Evolutionary conservation across 2,888 invertebrate species (phyloP).

Genomic region (Brachycybe producta): DNA sequence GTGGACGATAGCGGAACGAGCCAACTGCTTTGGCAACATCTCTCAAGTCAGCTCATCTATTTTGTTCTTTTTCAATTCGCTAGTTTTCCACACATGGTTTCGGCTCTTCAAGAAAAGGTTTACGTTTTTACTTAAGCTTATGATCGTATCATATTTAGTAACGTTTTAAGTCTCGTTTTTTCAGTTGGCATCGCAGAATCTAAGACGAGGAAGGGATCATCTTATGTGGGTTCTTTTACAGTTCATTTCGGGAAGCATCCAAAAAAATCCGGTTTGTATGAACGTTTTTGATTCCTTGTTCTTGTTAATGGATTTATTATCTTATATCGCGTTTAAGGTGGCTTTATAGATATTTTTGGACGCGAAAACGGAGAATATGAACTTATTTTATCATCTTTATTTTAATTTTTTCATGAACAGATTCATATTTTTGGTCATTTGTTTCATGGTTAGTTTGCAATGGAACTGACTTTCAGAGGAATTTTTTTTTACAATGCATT

Average conservation of each 20-base stretch:
- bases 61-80: slow-evolving; percentile 89
- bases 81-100: slow-evolving; percentile 81
- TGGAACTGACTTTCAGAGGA: too few relatives aligned
- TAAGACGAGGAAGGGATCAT: slow-evolving; percentile 84
- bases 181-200: slow-evolving; percentile 57
- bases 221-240: slow-evolving; percentile 98
- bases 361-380: too few relatives aligned
- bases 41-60: slow-evolving; percentile 87
- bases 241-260: slow-evolving; percentile 92
- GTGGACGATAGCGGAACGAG: slow-evolving; percentile 48
- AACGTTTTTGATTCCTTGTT: too few relatives aligned
- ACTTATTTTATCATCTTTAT: too few relatives aligned
- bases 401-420: too few relatives aligned
- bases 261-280: slow-evolving; percentile 70
- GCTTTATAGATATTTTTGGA: too few relatives aligned
- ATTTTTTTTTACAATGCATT: too few relatives aligned
- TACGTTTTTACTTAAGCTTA: slow-evolving; percentile 5
- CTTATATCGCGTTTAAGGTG: too few relatives aligned
- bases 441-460: too few relatives aligned
- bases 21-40: slow-evolving; percentile 81
- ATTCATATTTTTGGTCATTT: too few relatives aligned
- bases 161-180: not conserved
- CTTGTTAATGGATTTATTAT: too few relatives aligned
- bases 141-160: not conserved
- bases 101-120: slow-evolving; percentile 72